These are phyloP conservation scores for Metellina segmentata DNA, from an alignment of 2,888 invertebrate species.

Conservation along the genomic window DNA sequence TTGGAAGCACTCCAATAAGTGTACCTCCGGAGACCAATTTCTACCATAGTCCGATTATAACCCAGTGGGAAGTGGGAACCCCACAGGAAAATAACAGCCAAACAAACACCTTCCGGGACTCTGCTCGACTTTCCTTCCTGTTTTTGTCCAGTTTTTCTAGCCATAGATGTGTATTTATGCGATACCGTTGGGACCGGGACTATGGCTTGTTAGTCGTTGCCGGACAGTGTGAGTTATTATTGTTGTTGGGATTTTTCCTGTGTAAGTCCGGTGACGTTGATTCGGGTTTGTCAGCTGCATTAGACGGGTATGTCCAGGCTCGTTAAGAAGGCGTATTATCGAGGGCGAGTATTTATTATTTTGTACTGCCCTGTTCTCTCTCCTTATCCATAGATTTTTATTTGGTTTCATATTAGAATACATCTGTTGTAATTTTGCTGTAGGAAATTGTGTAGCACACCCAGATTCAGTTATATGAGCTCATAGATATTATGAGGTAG, in stretches of 20 bases:
- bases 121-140: slow-evolving; percentile 6
- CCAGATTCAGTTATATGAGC: too few relatives aligned
- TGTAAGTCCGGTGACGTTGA: background rate
- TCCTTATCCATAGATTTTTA: background rate
- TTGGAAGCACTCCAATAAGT: slow-evolving; percentile 26
- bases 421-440: background rate
- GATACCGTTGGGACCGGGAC: slow-evolving; percentile 55
- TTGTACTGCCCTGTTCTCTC: background rate
- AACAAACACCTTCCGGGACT: slow-evolving; percentile 55
- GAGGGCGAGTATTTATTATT: background rate
- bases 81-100: slow-evolving; percentile 51
- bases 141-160: background rate
- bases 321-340: slow-evolving; percentile 22
- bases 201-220: slow-evolving; percentile 46
- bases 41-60: slow-evolving; percentile 39
- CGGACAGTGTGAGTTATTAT: slow-evolving; percentile 60
- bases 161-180: slow-evolving; percentile 47
- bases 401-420: background rate
- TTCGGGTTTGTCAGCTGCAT: slow-evolving; percentile 28
- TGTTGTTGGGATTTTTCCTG: slow-evolving; percentile 35
- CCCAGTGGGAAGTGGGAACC: slow-evolving; percentile 8
- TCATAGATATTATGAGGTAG: too few relatives aligned
- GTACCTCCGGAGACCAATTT: slow-evolving; percentile 39
- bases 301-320: slow-evolving; percentile 33
- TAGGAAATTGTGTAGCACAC: too few relatives aligned